These are phyloP conservation scores for Saccopteryx bilineata DNA, from an alignment of 2,113 vertebrate genomes.

Conservation along the genomic window DNA sequence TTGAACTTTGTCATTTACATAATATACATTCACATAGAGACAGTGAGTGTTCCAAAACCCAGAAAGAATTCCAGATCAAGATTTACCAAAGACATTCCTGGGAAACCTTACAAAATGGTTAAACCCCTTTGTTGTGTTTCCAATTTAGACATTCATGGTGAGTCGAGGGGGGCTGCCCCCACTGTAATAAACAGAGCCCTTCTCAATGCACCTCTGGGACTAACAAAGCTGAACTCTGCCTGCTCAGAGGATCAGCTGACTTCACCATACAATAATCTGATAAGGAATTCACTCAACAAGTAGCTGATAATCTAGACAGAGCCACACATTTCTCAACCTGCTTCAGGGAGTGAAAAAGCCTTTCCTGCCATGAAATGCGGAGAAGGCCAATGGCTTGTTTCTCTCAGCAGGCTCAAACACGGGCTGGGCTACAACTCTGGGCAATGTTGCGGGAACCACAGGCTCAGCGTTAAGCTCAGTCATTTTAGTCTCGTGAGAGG, in stretches of 20 bases:
- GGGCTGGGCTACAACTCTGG: neutral
- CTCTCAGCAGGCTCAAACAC: neutral
- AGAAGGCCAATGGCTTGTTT: neutral
- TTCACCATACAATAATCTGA: neutral
- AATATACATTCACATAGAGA: slow-evolving; percentile 81
- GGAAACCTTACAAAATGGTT: slow-evolving; percentile 86
- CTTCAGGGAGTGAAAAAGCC: neutral
- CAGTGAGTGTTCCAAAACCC: slow-evolving; percentile 75
- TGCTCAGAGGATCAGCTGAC: neutral
- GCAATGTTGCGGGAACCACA: neutral
- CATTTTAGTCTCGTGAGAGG: neutral
- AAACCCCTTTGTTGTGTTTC: slow-evolving; percentile 82
- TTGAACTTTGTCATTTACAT: slow-evolving; percentile 80
- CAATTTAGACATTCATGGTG: slow-evolving; percentile 74
- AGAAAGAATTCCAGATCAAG: slow-evolving; percentile 85
- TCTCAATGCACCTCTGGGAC: neutral
- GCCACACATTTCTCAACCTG: neutral
- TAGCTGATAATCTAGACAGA: neutral
- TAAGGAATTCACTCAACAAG: neutral
- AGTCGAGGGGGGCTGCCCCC: too few relatives aligned
- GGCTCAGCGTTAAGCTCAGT: neutral
- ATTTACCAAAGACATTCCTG: slow-evolving; percentile 86
- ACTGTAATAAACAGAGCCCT: neutral
- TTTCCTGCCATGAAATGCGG: neutral
- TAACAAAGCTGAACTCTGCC: neutral